A percentile compares a stretch with the other conserved stretches of the same genome.
phyloP scores from a whole-genome alignment of 2,113 vertebrate species.

The Hipposideros armiger region DNA sequence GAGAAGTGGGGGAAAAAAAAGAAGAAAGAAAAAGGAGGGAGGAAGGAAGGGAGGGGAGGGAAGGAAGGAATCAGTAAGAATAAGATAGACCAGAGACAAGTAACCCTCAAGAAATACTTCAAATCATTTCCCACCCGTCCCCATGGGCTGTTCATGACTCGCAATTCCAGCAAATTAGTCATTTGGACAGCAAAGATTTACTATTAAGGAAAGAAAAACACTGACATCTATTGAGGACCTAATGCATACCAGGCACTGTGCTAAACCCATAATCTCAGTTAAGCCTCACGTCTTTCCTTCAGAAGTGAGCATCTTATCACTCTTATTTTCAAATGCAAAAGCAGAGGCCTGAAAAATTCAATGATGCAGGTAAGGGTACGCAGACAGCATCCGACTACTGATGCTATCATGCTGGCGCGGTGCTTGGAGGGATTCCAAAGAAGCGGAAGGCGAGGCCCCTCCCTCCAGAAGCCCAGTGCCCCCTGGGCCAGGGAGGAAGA shows the following conservation, averaged over 20 bases:
- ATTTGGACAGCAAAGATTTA: not conserved
- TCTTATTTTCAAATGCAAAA: not conserved
- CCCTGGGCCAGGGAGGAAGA: not conserved
- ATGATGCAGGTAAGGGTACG: fast-evolving
- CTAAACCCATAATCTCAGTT: not conserved
- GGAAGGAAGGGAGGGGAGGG: fast-evolving
- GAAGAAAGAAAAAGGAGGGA: fast-evolving
- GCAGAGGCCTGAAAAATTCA: not conserved
- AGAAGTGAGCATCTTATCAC: not conserved
- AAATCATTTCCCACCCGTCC: not conserved
- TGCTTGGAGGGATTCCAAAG: not conserved
- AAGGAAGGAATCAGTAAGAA: not conserved
- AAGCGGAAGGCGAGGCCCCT: fast-evolving
- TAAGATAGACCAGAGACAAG: not conserved
- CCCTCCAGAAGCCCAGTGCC: not conserved
- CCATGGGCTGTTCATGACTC: not conserved
- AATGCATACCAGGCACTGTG: not conserved
- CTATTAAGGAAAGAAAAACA: not conserved
- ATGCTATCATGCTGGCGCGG: not conserved
- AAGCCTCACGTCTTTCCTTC: not conserved
- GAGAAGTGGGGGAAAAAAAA: not conserved
- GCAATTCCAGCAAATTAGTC: not conserved
- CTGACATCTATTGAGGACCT: not conserved
- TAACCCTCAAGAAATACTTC: not conserved
- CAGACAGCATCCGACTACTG: fast-evolving